Percentiles rank a stretch among this genome's conserved stretches.
Evolutionary conservation across 2,113 vertebrate species (phyloP).

Genomic region (Eubucco bourcierii): DNA sequence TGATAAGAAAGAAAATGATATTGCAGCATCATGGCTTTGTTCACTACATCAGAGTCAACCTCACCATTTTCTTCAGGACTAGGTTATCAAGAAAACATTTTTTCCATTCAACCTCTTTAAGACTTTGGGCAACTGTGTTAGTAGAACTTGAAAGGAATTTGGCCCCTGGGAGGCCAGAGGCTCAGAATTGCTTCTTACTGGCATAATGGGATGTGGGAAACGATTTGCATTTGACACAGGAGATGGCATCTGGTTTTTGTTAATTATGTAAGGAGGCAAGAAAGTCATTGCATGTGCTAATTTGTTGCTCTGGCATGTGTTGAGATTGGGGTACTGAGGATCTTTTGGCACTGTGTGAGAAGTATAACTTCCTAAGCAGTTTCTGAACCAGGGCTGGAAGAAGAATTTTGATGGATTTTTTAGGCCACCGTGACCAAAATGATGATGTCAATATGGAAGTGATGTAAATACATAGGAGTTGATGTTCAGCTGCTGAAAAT

Average conservation of each 20-base stretch:
- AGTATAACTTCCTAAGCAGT: background rate
- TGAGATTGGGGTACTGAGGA: background rate
- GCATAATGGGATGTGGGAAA: background rate
- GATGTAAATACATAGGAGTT: background rate
- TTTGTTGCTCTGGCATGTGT: background rate
- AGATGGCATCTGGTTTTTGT: conserved; percentile 3
- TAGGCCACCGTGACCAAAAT: background rate
- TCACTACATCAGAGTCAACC: background rate
- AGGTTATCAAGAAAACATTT: background rate
- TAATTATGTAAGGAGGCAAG: conserved; percentile 18
- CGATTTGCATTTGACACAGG: conserved; percentile 13
- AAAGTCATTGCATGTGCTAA: background rate
- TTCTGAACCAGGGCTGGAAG: background rate
- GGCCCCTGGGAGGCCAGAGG: background rate
- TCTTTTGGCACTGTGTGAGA: background rate
- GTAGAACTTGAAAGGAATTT: background rate
- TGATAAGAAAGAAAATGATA: background rate
- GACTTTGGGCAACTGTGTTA: background rate
- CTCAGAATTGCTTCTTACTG: background rate
- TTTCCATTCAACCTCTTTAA: background rate
- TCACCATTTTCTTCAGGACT: background rate
- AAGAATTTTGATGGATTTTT: background rate
- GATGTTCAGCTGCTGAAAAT: background rate
- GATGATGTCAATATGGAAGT: background rate
- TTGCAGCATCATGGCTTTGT: background rate